Evolutionary conservation across 2,888 invertebrate genomes (phyloP), one percentile per base, ranked within the genome.

Genomic region (Trimorus sp.): DNA sequence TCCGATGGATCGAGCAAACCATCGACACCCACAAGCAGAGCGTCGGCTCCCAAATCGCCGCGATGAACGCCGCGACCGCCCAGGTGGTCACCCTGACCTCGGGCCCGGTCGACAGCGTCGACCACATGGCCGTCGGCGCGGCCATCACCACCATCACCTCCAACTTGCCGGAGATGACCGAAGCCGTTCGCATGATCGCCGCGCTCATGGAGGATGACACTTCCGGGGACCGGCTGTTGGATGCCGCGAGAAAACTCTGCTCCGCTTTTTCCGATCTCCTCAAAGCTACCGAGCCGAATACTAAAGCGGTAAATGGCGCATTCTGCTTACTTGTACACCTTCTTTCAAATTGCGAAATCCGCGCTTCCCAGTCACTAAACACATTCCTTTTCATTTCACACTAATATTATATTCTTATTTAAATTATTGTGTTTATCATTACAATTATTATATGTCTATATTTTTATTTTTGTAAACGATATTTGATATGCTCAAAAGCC

Each of bases 31-130:
- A 97, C 92, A 97, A 98, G 92, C 99, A 99, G 93, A 98, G 97
- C 86, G 98, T 99, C 74, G 97, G 97, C 84, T 98, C 98, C 68
- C 98, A 99, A 92, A 96, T 99, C 87, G 99, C 99, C 6, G 99
- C 99, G 77, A 99, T 99, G 98, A 99, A 98, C 92, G 99, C 99
- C 0, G 99, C 99, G 73, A 99, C 99, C 0, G 99, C 99, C 8
- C 98, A 99, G 92, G 97, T 99, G 63, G 97, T 98, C 76, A 98
- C 98, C 0, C 93, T 97, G 75, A 98, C 98, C 0, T 96, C 96
- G 2, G 95, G 95, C 4, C 93, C 95, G 0, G 95, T 95, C 0
- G 53, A 15, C 26, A 9, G 11, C 16, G 53, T 16, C 26, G 53
- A 26, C 92, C 97, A 98, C 90, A 97, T 97, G 5, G 98, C 98